Conservation (phyloP, 2,113 vertebrate species). For the Dryoscopus gambensis region DNA sequence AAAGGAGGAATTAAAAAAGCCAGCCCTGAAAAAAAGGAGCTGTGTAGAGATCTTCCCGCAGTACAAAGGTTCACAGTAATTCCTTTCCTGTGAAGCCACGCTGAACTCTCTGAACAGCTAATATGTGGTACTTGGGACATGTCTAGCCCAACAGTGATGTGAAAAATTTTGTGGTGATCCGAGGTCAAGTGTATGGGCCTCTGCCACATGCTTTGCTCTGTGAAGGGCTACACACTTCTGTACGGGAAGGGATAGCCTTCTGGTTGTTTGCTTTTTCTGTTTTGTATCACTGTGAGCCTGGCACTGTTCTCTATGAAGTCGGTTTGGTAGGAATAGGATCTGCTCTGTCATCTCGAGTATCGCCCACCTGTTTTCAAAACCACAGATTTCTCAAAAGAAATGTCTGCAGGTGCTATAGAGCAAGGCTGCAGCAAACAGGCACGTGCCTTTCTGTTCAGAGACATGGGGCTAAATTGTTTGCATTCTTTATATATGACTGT, state of each 20-base stretch:
- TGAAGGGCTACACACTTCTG: not conserved
- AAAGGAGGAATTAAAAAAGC: slow-evolving; percentile 1
- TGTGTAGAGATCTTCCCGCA: not conserved
- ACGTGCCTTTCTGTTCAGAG: not conserved
- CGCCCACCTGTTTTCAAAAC: not conserved
- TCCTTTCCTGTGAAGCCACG: not conserved
- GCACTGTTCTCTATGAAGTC: fast-evolving
- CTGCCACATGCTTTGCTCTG: not conserved
- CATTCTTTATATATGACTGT: not conserved
- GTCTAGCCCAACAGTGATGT: not conserved
- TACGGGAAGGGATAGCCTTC: not conserved
- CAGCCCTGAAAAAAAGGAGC: not conserved
- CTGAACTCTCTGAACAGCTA: not conserved
- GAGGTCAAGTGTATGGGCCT: not conserved
- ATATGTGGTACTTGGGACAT: not conserved
- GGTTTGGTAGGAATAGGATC: not conserved
- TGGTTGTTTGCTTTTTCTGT: not conserved
- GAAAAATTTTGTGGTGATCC: not conserved
- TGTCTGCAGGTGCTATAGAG: not conserved
- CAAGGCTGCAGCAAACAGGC: not conserved
- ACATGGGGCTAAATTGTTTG: not conserved
- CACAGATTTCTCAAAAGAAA: not conserved
- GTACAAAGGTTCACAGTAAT: not conserved
- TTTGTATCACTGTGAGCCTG: not conserved
- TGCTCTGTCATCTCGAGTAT: not conserved